These are phyloP conservation scores for Macroramphosus scolopax DNA, from an alignment of 2,797 vertebrate species.

Conservation along the genomic window DNA sequence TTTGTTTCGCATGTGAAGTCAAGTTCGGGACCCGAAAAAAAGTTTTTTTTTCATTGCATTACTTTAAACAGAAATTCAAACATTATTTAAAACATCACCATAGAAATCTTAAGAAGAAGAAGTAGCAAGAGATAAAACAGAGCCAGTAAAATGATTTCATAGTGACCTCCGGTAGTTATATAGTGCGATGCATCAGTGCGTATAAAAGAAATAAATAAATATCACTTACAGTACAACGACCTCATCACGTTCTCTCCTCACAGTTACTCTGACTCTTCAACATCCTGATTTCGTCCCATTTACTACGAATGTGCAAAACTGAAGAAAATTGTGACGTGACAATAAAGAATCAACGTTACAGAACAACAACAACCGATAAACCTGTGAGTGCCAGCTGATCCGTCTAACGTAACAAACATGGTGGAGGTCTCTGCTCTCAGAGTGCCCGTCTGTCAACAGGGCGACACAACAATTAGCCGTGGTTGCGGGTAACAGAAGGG, in stretches of 20 bases:
- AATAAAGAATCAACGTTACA: slow-evolving; percentile 1
- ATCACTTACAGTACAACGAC: slow-evolving; percentile 24
- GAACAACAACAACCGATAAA: slow-evolving; percentile 1
- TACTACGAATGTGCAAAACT: slow-evolving; percentile 35
- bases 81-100: slow-evolving; percentile 18
- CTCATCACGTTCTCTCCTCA: slow-evolving; percentile 3
- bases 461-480: no score
- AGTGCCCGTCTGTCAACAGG: no score
- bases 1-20: slow-evolving; percentile 35
- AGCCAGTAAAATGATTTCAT: no score
- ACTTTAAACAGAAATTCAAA: slow-evolving; percentile 28
- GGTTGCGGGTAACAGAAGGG: no score
- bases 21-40: slow-evolving; percentile 7
- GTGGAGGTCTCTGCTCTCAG: no score
- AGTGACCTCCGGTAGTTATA: no score
- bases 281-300: no score
- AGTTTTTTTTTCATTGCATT: slow-evolving; percentile 34
- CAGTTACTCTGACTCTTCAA: background rate
- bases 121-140: no score
- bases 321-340: slow-evolving; percentile 4
- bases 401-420: no score
- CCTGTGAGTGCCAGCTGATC: no score
- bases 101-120: slow-evolving; percentile 14
- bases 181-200: background rate
- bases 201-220: no score